Percentiles rank a stretch among this genome's conserved stretches.
phyloP scores from a whole-genome alignment of 2,797 vertebrate genomes.

The Coccyzus lansbergi region DNA sequence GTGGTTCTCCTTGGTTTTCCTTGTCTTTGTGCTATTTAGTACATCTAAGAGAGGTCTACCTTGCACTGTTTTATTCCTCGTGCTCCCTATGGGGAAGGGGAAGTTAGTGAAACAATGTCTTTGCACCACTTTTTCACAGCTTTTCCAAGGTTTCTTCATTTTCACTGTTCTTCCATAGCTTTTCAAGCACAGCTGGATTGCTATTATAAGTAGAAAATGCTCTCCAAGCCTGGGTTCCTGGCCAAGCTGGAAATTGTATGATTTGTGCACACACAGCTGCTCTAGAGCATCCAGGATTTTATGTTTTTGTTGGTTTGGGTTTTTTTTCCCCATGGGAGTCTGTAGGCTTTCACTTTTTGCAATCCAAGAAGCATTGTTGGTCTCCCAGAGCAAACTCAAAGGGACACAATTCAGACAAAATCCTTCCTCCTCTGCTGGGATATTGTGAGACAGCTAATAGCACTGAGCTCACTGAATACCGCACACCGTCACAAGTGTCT shows the following conservation, averaged over 20 bases:
- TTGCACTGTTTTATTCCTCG: background rate
- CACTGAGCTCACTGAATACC: background rate
- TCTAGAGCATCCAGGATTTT: background rate
- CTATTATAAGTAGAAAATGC: slow-evolving; percentile 29
- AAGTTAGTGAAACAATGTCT: background rate
- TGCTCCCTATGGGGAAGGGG: background rate
- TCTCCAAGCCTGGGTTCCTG: background rate
- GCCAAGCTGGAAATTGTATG: background rate
- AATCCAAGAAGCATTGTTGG: background rate
- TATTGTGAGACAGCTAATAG: slow-evolving; percentile 15
- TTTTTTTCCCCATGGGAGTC: background rate
- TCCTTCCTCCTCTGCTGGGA: background rate
- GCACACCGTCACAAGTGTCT: background rate
- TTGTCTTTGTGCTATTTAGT: background rate
- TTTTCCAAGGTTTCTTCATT: slow-evolving; percentile 14
- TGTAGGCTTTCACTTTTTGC: background rate
- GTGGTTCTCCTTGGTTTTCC: background rate
- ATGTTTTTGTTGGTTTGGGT: background rate
- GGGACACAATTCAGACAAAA: background rate
- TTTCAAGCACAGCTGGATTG: slow-evolving; percentile 13
- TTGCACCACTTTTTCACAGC: background rate
- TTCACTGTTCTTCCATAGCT: background rate
- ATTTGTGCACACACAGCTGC: background rate
- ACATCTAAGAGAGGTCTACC: background rate
- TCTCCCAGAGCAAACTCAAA: background rate